These are phyloP conservation scores for Acanthornis magna DNA, from an alignment of 2,797 vertebrate species.

Conservation along the genomic window DNA sequence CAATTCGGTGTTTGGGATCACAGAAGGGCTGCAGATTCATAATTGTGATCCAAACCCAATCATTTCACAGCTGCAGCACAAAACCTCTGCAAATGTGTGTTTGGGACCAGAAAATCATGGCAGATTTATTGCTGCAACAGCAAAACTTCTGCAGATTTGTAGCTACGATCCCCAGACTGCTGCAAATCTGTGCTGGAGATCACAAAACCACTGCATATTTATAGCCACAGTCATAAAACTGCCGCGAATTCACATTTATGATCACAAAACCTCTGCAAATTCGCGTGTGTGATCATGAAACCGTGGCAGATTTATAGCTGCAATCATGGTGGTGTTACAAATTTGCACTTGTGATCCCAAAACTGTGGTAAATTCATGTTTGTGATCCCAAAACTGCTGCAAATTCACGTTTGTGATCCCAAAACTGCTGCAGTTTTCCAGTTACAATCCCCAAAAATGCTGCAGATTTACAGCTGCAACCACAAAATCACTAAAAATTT, in stretches of 20 bases:
- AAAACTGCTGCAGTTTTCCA: neutral
- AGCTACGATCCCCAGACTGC: neutral
- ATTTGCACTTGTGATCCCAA: neutral
- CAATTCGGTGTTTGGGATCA: neutral
- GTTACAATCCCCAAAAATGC: accelerated
- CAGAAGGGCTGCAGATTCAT: neutral
- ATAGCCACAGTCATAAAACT: neutral
- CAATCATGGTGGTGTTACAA: neutral
- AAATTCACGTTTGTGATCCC: too few species aligned
- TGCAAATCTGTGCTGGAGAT: neutral
- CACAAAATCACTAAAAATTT: neutral
- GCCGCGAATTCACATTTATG: too few species aligned
- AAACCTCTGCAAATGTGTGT: neutral
- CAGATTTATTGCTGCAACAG: neutral
- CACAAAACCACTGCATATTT: neutral
- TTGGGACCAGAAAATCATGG: neutral
- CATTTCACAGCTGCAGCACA: neutral
- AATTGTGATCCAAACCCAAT: neutral
- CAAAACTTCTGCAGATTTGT: neutral
- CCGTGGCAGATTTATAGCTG: too few species aligned
- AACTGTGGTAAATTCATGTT: neutral
- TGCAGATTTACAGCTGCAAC: neutral
- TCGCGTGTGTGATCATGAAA: accelerated
- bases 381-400: accelerated
- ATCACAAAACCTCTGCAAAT: neutral